Percentiles rank a stretch among this genome's conserved stretches.
Evolutionary conservation across 2,888 invertebrate genomes (phyloP).

Genomic region (Athrips mouffetella): DNA sequence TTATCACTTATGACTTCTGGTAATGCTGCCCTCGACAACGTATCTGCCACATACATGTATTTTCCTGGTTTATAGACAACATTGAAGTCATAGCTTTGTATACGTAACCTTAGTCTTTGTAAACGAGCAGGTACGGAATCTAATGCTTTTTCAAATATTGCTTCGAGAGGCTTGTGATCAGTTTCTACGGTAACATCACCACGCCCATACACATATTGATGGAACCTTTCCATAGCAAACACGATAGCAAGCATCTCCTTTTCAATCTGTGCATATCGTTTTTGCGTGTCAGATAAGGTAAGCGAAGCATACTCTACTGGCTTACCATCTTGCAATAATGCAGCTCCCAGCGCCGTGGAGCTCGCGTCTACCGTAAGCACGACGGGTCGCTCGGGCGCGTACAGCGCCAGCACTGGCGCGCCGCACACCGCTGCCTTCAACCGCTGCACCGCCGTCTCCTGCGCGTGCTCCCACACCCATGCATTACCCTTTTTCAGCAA

Average conservation of each 20-base stretch:
- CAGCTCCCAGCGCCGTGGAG: conserved; percentile 19
- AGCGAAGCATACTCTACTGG: conserved; percentile 25
- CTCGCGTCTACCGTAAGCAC: conserved; percentile 20
- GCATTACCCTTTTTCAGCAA: neutral
- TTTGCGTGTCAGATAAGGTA: conserved; percentile 22
- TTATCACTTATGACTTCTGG: neutral
- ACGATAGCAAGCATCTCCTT: conserved; percentile 27
- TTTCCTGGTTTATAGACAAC: neutral
- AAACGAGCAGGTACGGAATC: neutral
- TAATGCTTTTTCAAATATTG: conserved; percentile 19
- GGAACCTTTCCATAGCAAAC: conserved; percentile 22
- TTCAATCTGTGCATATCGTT: conserved; percentile 25
- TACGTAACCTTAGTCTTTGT: neutral
- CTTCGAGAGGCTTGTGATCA: conserved; percentile 25
- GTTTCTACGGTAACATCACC: conserved; percentile 20
- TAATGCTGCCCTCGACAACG: conserved; percentile 1
- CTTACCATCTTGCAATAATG: conserved; percentile 21
- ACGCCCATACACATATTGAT: conserved; percentile 24
- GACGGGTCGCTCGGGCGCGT: neutral
- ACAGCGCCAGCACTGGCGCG: conserved; percentile 4
- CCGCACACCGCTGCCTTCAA: no score
- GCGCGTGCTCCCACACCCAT: neutral
- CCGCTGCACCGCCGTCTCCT: neutral
- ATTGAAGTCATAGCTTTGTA: neutral
- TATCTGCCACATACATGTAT: neutral